phyloP scores from a whole-genome alignment of 2,113 vertebrate genomes.

The Poicephalus gulielmi region DNA sequence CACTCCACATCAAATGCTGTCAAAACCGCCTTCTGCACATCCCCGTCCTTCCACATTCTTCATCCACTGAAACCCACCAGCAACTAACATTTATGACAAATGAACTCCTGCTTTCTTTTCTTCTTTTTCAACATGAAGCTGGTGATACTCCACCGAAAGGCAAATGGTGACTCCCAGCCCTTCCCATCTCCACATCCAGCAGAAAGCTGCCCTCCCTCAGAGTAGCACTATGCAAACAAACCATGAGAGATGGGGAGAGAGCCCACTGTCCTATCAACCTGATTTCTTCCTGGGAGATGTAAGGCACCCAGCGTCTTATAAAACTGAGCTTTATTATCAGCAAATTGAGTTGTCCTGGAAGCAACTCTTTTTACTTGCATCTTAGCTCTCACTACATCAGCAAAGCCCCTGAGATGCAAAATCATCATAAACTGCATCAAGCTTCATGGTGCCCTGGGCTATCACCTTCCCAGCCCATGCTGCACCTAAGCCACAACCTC shows the following conservation, averaged over 20 bases:
- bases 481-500: neutral
- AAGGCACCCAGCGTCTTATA: neutral
- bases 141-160: neutral
- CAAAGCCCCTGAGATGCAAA: neutral
- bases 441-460: neutral
- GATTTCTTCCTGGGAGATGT: neutral
- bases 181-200: neutral
- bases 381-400: neutral
- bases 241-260: rapidly evolving
- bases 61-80: neutral
- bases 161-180: neutral
- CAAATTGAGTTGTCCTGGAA: neutral
- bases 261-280: rapidly evolving
- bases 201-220: neutral
- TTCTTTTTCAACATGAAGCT: neutral
- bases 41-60: neutral
- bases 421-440: neutral
- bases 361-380: neutral
- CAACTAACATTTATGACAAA: neutral
- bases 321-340: neutral
- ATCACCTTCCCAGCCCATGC: neutral
- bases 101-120: neutral
- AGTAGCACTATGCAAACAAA: neutral
- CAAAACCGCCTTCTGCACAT: neutral
- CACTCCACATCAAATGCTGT: neutral